Percentiles rank a stretch among this genome's conserved stretches.
Conservation (phyloP, 2,888 invertebrate species). For the Norana najaformis region DNA sequence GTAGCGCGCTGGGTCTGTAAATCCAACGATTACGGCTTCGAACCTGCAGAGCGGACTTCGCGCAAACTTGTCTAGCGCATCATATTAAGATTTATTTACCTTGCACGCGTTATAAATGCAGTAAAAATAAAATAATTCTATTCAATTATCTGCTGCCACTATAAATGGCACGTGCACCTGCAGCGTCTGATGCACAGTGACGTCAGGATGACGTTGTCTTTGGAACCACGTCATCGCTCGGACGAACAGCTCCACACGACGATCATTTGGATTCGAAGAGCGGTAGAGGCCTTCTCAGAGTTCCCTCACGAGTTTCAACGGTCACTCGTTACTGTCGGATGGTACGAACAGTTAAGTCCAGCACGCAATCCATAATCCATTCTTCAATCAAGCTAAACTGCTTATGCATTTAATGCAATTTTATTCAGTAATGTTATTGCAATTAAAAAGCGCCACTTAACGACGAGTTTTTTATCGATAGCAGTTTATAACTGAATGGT, state of each 20-base stretch:
- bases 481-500: too few species aligned
- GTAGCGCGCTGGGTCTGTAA: too few species aligned
- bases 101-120: too few species aligned
- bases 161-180: neutral
- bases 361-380: neutral
- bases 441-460: neutral
- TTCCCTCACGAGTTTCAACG: conserved; percentile 59
- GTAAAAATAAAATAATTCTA: neutral
- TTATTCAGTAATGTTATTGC: neutral
- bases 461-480: too few species aligned
- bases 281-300: conserved; percentile 58
- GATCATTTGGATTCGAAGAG: conserved; percentile 52
- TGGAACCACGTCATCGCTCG: conserved; percentile 52
- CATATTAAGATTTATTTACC: too few species aligned
- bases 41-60: too few species aligned
- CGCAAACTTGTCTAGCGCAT: too few species aligned
- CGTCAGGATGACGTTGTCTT: conserved; percentile 53
- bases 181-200: conserved; percentile 46
- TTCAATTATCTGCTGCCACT: neutral
- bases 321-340: conserved; percentile 55
- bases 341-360: conserved; percentile 55
- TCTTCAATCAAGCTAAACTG: neutral
- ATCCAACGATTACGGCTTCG: too few species aligned
- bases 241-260: conserved; percentile 54
- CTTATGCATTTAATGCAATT: neutral